These are phyloP conservation scores for Molorchus minor DNA, from an alignment of 2,888 invertebrate species.

Conservation along the genomic window DNA sequence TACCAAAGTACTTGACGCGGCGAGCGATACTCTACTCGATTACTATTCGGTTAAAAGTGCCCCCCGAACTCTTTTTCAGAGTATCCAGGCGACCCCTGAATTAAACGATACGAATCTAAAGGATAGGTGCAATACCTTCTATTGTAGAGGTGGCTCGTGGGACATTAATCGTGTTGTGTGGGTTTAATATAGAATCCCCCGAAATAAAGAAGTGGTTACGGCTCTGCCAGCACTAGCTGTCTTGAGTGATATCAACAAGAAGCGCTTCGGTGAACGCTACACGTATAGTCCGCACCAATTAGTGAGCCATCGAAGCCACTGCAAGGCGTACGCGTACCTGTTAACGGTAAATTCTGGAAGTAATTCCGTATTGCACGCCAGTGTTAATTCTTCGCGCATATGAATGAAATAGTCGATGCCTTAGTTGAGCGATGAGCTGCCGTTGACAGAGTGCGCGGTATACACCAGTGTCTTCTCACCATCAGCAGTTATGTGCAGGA, in stretches of 20 bases:
- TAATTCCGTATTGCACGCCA: conserved; percentile 59
- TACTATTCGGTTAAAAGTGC: too few species aligned
- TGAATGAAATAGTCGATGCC: conserved; percentile 54
- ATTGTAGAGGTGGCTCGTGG: too few species aligned
- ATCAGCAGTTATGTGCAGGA: conserved; percentile 49
- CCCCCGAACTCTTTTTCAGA: too few species aligned
- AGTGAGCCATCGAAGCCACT: conserved; percentile 32
- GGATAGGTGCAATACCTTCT: too few species aligned
- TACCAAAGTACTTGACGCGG: too few species aligned
- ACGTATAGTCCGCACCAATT: conserved; percentile 31
- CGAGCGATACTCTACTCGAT: too few species aligned
- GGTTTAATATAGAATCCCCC: too few species aligned
- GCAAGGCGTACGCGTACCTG: conserved; percentile 32
- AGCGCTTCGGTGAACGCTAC: conserved; percentile 34
- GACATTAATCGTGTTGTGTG: too few species aligned
- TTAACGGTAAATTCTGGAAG: conserved; percentile 61
- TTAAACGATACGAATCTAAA: too few species aligned
- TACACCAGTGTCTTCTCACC: too few species aligned
- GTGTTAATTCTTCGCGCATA: conserved; percentile 56
- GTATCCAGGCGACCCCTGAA: too few species aligned
- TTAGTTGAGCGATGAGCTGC: conserved; percentile 41
- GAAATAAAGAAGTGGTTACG: conserved; percentile 33
- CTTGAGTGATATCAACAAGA: conserved; percentile 43
- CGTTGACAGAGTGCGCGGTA: conserved; percentile 55
- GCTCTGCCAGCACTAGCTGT: conserved; percentile 38